A percentile compares a stretch with the other conserved stretches of the same genome.
Conservation (phyloP, 2,888 invertebrate species). For the Acronicta alni region DNA sequence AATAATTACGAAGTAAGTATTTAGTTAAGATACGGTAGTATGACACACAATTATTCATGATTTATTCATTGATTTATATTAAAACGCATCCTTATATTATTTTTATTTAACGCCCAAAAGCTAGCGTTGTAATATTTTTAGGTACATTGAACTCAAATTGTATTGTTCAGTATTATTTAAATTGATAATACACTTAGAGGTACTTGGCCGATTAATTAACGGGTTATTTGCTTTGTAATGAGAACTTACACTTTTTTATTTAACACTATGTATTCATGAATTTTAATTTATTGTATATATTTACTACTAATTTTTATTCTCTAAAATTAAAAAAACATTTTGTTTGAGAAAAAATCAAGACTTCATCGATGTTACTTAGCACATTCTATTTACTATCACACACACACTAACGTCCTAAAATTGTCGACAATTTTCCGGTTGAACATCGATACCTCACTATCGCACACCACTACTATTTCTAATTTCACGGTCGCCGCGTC, state of each 20-base stretch:
- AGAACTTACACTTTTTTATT: conserved; percentile 14
- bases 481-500: conserved; percentile 82
- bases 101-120: conserved; percentile 38
- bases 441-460: conserved; percentile 31
- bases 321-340: too few relatives aligned
- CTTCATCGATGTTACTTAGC: neutral
- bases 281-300: neutral
- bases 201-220: conserved; percentile 56
- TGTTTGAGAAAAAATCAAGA: neutral
- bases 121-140: conserved; percentile 61
- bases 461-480: conserved; percentile 82
- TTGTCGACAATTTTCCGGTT: conserved; percentile 13
- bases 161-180: conserved; percentile 60
- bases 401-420: neutral
- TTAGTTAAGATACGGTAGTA: too few relatives aligned
- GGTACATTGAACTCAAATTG: conserved; percentile 72
- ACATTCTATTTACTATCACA: neutral
- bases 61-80: neutral
- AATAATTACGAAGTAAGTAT: too few relatives aligned
- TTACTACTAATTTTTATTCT: too few relatives aligned
- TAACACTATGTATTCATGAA: neutral
- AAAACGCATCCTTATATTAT: conserved; percentile 13
- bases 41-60: too few relatives aligned
- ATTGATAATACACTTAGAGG: conserved; percentile 62
- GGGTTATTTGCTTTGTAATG: conserved; percentile 37